These are phyloP conservation scores for Ostrea denselamellosa DNA, from an alignment of 1,140 invertebrate genomes.

Conservation along the genomic window DNA sequence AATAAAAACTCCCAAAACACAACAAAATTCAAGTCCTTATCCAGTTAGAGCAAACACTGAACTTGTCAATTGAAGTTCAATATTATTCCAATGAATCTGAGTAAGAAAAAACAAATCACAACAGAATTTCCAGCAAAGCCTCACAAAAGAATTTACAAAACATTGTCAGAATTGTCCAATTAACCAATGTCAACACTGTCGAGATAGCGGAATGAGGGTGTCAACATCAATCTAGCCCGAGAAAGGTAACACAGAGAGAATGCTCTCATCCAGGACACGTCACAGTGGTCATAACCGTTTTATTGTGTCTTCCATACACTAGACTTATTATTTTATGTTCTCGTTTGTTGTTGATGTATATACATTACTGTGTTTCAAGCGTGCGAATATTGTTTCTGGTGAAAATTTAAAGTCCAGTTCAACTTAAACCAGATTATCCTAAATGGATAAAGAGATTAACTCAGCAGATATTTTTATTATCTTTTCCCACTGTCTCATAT, in stretches of 20 bases:
- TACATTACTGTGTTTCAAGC: not conserved
- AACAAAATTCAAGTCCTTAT: constrained; percentile 3
- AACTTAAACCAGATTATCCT: not conserved
- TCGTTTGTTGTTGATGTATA: not conserved
- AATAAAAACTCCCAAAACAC: constrained; percentile 5
- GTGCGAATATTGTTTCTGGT: constrained; percentile 16
- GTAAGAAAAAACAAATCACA: not conserved
- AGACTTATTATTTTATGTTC: constrained; percentile 16
- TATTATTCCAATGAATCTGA: constrained; percentile 10
- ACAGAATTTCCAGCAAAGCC: not conserved
- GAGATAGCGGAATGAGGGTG: not conserved
- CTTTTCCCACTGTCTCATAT: not conserved
- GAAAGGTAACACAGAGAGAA: not conserved
- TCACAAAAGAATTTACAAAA: not conserved
- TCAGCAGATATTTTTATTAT: not conserved
- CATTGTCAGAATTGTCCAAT: not conserved
- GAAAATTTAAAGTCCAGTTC: constrained; percentile 2
- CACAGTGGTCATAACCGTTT: not conserved
- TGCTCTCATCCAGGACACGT: not conserved
- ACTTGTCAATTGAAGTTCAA: constrained; percentile 3
- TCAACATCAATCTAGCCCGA: not conserved
- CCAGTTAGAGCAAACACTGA: not conserved
- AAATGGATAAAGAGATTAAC: not conserved
- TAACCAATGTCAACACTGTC: constrained; percentile 23
- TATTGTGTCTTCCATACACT: not conserved